Conservation (phyloP, 2,797 vertebrate genomes). For the Liparis tanakae region DNA sequence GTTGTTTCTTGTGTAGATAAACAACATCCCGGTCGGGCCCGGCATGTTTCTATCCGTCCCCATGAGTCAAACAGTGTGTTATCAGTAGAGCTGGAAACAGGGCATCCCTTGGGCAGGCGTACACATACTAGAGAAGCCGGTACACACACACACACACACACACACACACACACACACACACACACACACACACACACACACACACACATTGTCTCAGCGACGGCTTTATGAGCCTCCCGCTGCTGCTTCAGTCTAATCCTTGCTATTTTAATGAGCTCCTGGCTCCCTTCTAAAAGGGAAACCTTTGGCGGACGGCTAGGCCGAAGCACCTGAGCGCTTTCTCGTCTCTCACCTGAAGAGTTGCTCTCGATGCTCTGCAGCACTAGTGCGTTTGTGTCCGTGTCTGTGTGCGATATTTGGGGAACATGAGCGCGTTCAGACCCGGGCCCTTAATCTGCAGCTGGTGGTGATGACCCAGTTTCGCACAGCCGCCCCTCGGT, state of each 20-base stretch:
- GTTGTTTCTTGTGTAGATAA: neutral
- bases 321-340: slow-evolving; percentile 3
- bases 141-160: slow-evolving; percentile 4
- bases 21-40: neutral
- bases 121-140: slow-evolving; percentile 12
- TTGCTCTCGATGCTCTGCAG: neutral
- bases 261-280: slow-evolving; percentile 68
- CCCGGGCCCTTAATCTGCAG: slow-evolving; percentile 70
- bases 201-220: slow-evolving; percentile 35
- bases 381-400: neutral
- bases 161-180: neutral
- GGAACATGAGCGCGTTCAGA: slow-evolving; percentile 33
- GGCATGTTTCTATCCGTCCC: neutral
- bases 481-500: slow-evolving; percentile 42
- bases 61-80: slow-evolving; percentile 23
- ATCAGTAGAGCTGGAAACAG: slow-evolving; percentile 30
- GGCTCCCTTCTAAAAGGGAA: slow-evolving; percentile 61
- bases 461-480: slow-evolving; percentile 76
- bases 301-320: slow-evolving; percentile 45
- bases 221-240: slow-evolving; percentile 61
- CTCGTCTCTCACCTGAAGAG: slow-evolving; percentile 44
- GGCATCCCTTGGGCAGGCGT: slow-evolving; percentile 14
- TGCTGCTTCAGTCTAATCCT: slow-evolving; percentile 65
- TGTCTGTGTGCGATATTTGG: neutral
- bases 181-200: slow-evolving; percentile 5